Conservation (phyloP, 2,888 invertebrate genomes). For the Tanypteryx hageni region DNA sequence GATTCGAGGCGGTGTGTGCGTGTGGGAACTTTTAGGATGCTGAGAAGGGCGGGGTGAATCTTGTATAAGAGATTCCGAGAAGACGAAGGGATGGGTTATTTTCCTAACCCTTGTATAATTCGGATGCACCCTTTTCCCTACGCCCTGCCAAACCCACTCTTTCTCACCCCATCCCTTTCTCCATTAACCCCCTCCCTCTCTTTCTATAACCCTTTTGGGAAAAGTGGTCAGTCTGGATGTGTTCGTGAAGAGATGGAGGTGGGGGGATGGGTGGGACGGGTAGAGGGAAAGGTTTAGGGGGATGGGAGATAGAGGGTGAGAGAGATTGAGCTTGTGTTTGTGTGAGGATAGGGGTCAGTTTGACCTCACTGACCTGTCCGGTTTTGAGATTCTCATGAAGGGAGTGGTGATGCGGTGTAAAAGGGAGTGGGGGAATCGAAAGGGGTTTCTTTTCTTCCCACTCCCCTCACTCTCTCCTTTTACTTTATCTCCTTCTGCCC, state of each 20-base stretch:
- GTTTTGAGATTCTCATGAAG: slow-evolving; percentile 19
- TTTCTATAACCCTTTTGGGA: background rate
- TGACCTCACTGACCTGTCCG: slow-evolving; percentile 1
- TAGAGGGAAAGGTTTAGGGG: background rate
- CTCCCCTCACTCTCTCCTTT: background rate
- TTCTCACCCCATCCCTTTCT: background rate
- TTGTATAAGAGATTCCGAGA: background rate
- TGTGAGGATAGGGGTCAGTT: background rate
- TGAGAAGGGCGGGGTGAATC: background rate
- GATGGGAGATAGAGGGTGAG: background rate
- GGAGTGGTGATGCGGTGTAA: background rate
- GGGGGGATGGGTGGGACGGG: background rate
- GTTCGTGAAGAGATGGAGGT: background rate
- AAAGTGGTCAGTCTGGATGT: background rate
- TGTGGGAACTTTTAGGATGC: background rate
- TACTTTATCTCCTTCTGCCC: background rate
- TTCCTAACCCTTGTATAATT: background rate
- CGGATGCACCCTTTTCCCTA: background rate
- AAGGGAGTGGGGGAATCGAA: background rate
- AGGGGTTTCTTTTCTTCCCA: background rate
- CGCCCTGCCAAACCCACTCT: slow-evolving; percentile 3
- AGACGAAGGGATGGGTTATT: background rate
- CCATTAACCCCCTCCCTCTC: background rate
- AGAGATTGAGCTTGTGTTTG: background rate
- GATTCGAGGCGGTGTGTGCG: background rate